These are phyloP conservation scores for Porites australiensis DNA, from an alignment of 64 coral and sea anemone species.

Conservation along the genomic window DNA sequence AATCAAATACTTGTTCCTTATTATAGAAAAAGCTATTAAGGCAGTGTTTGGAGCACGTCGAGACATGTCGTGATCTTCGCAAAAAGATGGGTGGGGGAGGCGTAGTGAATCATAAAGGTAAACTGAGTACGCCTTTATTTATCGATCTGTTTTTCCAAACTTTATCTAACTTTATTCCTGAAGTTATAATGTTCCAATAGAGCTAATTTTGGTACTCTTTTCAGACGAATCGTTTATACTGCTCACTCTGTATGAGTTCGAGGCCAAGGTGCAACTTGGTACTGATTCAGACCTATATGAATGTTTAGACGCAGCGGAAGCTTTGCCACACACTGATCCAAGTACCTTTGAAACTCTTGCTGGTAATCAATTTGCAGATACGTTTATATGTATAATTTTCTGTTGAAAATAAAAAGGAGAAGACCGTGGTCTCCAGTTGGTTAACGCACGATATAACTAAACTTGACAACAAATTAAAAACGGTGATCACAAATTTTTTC, in stretches of 20 bases:
- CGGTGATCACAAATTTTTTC: too few species aligned
- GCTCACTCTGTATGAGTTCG: constrained; percentile 92
- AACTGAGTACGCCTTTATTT: too few species aligned
- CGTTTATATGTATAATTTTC: not conserved
- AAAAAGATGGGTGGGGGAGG: constrained; percentile 17
- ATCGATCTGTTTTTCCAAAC: too few species aligned
- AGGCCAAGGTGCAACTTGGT: constrained; percentile 89
- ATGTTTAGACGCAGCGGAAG: constrained; percentile 65
- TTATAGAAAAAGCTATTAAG: constrained; percentile 41
- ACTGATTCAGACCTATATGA: constrained; percentile 69
- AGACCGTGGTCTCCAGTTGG: too few species aligned
- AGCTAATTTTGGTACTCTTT: not conserved
- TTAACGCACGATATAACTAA: too few species aligned
- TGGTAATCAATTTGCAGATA: constrained; percentile 54
- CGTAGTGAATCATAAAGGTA: not conserved
- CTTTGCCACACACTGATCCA: constrained; percentile 63
- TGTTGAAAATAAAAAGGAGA: not conserved
- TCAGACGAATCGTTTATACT: constrained; percentile 78
- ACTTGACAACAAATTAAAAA: too few species aligned
- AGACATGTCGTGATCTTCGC: constrained; percentile 52
- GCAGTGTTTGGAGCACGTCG: constrained; percentile 40
- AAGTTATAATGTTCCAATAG: not conserved
- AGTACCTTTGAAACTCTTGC: constrained; percentile 96
- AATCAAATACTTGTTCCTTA: not conserved
- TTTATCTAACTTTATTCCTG: too few species aligned